Percentiles rank a stretch among this genome's conserved stretches.
Evolutionary conservation across 2,113 vertebrate species (phyloP).

Genomic region (Okapia johnstoni): DNA sequence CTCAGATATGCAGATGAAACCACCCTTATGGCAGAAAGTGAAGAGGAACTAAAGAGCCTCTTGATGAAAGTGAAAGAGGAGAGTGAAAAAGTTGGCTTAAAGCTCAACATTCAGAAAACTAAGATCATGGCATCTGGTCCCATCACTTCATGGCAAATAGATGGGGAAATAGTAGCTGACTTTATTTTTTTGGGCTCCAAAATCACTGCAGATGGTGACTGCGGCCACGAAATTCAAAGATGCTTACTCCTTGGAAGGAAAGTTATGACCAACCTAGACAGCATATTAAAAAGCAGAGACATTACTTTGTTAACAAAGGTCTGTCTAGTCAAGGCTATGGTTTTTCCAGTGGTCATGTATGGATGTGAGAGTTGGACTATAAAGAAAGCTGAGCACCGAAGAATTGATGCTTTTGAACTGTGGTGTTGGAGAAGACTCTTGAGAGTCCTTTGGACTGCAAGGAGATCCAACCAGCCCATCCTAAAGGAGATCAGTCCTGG

Average conservation of each 20-base stretch:
- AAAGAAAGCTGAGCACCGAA: not conserved
- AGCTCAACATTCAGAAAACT: not conserved
- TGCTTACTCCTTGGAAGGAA: not conserved
- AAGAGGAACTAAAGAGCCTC: not conserved
- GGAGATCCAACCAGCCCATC: not conserved
- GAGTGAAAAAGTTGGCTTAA: not conserved
- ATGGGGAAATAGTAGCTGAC: not conserved
- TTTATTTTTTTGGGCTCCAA: not conserved
- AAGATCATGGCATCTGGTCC: not conserved
- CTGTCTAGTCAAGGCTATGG: not conserved
- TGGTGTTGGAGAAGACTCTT: not conserved
- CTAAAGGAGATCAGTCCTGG: not conserved
- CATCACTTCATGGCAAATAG: not conserved
- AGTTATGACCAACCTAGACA: not conserved
- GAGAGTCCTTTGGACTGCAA: not conserved
- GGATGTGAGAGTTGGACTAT: not conserved
- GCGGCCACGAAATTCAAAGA: not conserved
- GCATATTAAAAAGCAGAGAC: not conserved
- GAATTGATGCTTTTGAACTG: not conserved
- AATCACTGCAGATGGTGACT: not conserved
- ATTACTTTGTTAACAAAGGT: not conserved
- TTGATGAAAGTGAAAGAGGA: not conserved
- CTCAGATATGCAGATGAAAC: not conserved
- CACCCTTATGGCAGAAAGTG: not conserved
- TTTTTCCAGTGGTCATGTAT: not conserved